Evolutionary conservation across 2,888 invertebrate genomes (phyloP).

Genomic region (Dynastes maya): DNA sequence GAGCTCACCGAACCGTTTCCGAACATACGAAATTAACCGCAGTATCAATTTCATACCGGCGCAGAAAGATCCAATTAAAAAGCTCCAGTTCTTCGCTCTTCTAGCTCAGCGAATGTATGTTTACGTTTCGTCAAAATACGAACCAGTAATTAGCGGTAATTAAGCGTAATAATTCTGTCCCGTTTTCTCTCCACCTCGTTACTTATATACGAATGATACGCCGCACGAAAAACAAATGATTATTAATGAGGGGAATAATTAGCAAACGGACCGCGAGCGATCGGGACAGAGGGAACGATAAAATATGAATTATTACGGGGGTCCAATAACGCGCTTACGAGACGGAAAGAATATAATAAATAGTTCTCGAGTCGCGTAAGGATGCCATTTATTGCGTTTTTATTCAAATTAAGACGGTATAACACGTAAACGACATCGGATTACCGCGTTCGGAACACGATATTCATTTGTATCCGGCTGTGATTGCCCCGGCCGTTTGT

Average conservation of each 20-base stretch:
- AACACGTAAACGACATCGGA: slow-evolving; percentile 27
- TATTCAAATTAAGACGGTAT: slow-evolving; percentile 38
- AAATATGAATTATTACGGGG: slow-evolving; percentile 31
- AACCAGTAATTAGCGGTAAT: slow-evolving; percentile 30
- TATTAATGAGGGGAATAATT: slow-evolving; percentile 38
- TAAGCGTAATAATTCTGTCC: slow-evolving; percentile 29
- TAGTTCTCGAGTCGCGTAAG: slow-evolving; percentile 28
- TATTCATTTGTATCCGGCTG: slow-evolving; percentile 34
- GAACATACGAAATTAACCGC: slow-evolving; percentile 8
- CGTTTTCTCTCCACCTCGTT: slow-evolving; percentile 8
- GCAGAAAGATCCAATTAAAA: slow-evolving; percentile 9
- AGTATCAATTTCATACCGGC: slow-evolving; percentile 23
- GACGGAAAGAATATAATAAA: slow-evolving; percentile 17
- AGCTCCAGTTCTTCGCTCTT: neutral
- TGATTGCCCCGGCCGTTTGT: neutral
- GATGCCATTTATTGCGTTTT: slow-evolving; percentile 40
- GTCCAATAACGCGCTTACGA: neutral
- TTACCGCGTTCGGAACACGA: slow-evolving; percentile 20
- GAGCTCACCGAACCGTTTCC: neutral
- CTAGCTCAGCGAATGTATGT: neutral
- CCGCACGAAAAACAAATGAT: slow-evolving; percentile 30
- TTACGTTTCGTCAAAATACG: slow-evolving; percentile 13
- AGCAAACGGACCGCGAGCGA: slow-evolving; percentile 15
- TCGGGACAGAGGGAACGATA: slow-evolving; percentile 4
- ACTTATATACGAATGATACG: neutral